Conservation (phyloP, 1,140 invertebrate genomes). For the Psix sp. region DNA sequence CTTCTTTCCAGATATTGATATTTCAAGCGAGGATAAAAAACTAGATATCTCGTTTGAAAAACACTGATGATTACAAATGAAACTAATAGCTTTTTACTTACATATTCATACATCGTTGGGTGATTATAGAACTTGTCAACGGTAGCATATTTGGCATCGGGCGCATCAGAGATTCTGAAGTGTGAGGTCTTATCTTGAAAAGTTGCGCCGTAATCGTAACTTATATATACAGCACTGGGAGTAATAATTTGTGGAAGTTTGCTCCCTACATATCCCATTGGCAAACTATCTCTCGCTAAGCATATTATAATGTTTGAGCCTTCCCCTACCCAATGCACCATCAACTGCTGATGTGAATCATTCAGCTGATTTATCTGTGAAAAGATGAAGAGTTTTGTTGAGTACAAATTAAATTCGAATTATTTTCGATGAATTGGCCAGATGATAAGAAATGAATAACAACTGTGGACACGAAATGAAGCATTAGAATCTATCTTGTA, state of each 20-base stretch:
- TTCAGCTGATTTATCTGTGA: conserved; percentile 84
- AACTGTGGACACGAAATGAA: no score
- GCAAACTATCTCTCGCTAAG: conserved; percentile 84
- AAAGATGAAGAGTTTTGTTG: conserved; percentile 2
- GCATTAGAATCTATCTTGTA: no score
- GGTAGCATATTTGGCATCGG: conserved; percentile 80
- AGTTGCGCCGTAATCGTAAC: conserved; percentile 89
- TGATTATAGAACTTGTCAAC: conserved; percentile 91
- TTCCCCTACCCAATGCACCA: conserved; percentile 93
- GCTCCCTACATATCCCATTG: conserved; percentile 61
- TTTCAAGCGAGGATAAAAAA: background rate
- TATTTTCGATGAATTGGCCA: no score
- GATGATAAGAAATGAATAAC: no score
- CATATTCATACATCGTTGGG: conserved; percentile 84
- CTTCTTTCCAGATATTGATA: no score
- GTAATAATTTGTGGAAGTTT: conserved; percentile 71
- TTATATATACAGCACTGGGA: conserved; percentile 88
- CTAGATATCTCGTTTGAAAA: background rate
- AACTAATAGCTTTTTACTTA: conserved; percentile 81
- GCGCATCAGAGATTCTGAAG: conserved; percentile 78
- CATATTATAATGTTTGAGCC: conserved; percentile 91
- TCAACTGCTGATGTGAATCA: conserved; percentile 90
- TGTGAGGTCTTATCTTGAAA: conserved; percentile 85
- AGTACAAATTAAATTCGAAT: no score
- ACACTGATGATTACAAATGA: conserved; percentile 24